Evolutionary conservation across 2,113 vertebrate genomes (phyloP), one percentile per base, ranked within the genome.

Genomic region (Cephalopterus ornatus): DNA sequence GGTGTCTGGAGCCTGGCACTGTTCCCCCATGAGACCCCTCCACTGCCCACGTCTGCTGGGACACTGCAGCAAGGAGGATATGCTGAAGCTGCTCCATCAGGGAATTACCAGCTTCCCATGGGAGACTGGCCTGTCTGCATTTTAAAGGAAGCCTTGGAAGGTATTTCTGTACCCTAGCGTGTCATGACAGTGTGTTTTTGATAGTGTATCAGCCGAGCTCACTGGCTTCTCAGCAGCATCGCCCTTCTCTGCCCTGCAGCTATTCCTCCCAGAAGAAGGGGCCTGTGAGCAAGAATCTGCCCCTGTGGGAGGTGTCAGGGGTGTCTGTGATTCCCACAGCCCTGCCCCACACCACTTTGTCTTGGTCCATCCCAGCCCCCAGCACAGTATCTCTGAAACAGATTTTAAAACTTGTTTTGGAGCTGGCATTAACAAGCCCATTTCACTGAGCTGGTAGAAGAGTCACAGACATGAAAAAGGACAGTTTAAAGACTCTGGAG

Each of bases 311-410:
- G 79, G 28, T 13, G 50, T 8, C 37, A 26, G 1, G 3, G 35
- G 19, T 14, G 11, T 56, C 47, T 0, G 3, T 6, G 9, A 27
- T 4, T 3, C 22, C 26, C 0, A 0, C 59, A 67, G 42, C 26
- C 14, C 33, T 32, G 41, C 35, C 59, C 18, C 1, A 3, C 2
- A 5, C 4, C n/a, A 15, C 37, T n/a, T 52, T 42, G 20, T 53
- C 42, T 17, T 53, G 27, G 41, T 22, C 14, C 21, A 46, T 24
- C 66, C 58, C 44, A 79, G 27, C 8, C 30, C 33, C 19, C 1
- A 3, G 56, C 49, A 52, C 2, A 2, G 6, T 14, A 26, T n/a
- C 22, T 55, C 59, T 80, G 75, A 70, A 66, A 68, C 11, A 19
- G 68, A 37, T 75, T 86, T 93, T 80, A 73, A 55, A 27, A 13